A percentile compares a stretch with the other conserved stretches of the same genome.
phyloP scores from a whole-genome alignment of 2,113 vertebrate species.

The Ictidomys tridecemlineatus region DNA sequence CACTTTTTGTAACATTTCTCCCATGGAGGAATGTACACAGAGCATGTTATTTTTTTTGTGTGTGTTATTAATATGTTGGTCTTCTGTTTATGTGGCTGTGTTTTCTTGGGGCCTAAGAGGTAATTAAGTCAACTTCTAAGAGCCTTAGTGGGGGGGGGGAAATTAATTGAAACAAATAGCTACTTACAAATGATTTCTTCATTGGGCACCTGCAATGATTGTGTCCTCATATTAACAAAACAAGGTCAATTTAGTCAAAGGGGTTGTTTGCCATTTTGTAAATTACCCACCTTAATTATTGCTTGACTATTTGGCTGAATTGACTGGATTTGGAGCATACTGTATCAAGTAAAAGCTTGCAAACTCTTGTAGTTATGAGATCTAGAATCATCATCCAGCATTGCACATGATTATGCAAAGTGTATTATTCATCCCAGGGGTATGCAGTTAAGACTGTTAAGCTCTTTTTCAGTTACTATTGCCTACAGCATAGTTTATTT shows the following conservation, averaged over 20 bases:
- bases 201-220: conserved; percentile 61
- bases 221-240: conserved; percentile 53
- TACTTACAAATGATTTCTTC: conserved; percentile 67
- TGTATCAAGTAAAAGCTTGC: conserved; percentile 86
- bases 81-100: conserved; percentile 82
- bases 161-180: conserved; percentile 72
- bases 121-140: conserved; percentile 81
- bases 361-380: conserved; percentile 83
- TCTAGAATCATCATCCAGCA: conserved; percentile 84
- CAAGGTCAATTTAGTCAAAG: conserved; percentile 60
- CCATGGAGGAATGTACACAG: conserved; percentile 84
- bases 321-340: conserved; percentile 62
- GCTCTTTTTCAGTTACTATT: conserved; percentile 71
- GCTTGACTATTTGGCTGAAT: conserved; percentile 71
- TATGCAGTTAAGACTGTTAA: conserved; percentile 73
- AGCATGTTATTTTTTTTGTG: conserved; percentile 83
- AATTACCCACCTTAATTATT: conserved; percentile 62
- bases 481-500: conserved; percentile 79
- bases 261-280: conserved; percentile 71
- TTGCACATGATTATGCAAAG: conserved; percentile 82
- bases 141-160: conserved; percentile 71
- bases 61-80: conserved; percentile 82
- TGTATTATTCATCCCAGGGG: conserved; percentile 82
- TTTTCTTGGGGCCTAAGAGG: conserved; percentile 85
- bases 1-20: conserved; percentile 75